Percentiles rank a stretch among this genome's conserved stretches.
Conservation (phyloP, 1,140 invertebrate species). For the Halesus radiatus region DNA sequence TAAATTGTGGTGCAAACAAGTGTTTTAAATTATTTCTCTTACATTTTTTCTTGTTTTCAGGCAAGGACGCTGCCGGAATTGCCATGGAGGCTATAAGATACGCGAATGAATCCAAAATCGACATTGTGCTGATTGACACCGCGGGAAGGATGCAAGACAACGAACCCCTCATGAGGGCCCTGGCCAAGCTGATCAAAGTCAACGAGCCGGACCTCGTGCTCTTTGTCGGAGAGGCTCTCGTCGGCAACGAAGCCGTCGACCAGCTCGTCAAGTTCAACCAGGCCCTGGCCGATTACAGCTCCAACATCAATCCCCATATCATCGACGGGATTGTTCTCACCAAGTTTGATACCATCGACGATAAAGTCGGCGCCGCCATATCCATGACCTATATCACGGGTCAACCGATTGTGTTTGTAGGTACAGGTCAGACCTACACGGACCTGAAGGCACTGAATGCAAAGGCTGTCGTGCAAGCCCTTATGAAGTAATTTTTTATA, state of each 20-base stretch:
- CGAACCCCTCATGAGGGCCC: slow-evolving; percentile 96
- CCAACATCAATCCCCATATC: slow-evolving; percentile 86
- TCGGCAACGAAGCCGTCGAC: slow-evolving; percentile 99
- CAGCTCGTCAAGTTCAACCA: slow-evolving; percentile 99
- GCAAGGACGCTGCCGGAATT: slow-evolving; percentile 98
- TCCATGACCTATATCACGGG: slow-evolving; percentile 99
- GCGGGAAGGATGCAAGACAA: slow-evolving; percentile 99
- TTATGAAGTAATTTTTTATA: slow-evolving; percentile 86
- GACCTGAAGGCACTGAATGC: slow-evolving; percentile 98
- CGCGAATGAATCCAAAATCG: slow-evolving; percentile 84
- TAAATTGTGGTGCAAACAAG: too few relatives aligned
- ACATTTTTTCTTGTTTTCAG: slow-evolving; percentile 65
- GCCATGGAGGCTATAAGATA: slow-evolving; percentile 96
- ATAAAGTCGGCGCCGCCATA: slow-evolving; percentile 99
- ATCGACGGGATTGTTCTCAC: slow-evolving; percentile 98
- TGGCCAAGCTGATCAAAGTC: slow-evolving; percentile 90
- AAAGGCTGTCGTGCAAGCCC: slow-evolving; percentile 94
- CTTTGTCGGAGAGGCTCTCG: slow-evolving; percentile 98
- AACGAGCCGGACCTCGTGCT: slow-evolving; percentile 98
- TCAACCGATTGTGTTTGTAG: slow-evolving; percentile 99
- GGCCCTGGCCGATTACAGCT: slow-evolving; percentile 91
- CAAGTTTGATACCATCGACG: slow-evolving; percentile 99
- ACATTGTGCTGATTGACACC: slow-evolving; percentile 97
- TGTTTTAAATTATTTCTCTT: too few relatives aligned
- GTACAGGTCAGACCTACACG: slow-evolving; percentile 98